These are phyloP conservation scores for Percopsis omiscomaycus DNA, from an alignment of 2,797 vertebrate genomes.

Conservation along the genomic window DNA sequence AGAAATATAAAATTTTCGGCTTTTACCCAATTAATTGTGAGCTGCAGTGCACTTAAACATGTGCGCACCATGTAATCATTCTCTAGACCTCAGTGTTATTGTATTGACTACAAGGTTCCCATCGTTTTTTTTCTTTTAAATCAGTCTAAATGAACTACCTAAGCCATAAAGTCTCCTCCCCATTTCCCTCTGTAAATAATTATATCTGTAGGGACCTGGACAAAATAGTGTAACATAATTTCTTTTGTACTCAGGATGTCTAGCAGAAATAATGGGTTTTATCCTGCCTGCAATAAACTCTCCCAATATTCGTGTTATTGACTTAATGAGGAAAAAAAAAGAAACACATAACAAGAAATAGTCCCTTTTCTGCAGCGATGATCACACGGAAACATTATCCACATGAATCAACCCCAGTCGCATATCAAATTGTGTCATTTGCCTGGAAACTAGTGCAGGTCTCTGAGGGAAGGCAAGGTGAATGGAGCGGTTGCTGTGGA, in stretches of 20 bases:
- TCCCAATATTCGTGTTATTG: slow-evolving; percentile 77
- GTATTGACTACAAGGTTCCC: slow-evolving; percentile 67
- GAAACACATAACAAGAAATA: slow-evolving; percentile 64
- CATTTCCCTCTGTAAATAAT: slow-evolving; percentile 72
- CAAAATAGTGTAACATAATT: slow-evolving; percentile 77
- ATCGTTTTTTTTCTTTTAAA: slow-evolving; percentile 66
- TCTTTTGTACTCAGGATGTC: slow-evolving; percentile 77
- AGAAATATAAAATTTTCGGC: slow-evolving; percentile 31
- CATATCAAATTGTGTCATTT: slow-evolving; percentile 84
- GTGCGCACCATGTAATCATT: slow-evolving; percentile 70
- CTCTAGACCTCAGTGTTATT: slow-evolving; percentile 65
- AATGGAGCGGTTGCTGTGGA: slow-evolving; percentile 69
- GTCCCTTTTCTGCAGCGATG: slow-evolving; percentile 70
- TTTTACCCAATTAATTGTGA: slow-evolving; percentile 21
- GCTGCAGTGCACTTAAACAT: slow-evolving; percentile 48
- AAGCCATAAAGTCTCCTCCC: slow-evolving; percentile 64
- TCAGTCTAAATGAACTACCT: slow-evolving; percentile 72
- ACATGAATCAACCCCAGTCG: slow-evolving; percentile 77
- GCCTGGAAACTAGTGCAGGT: slow-evolving; percentile 83
- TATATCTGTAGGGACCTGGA: slow-evolving; percentile 74
- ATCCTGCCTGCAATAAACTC: slow-evolving; percentile 78
- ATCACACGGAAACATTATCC: slow-evolving; percentile 82
- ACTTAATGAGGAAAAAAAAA: slow-evolving; percentile 71
- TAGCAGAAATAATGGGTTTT: slow-evolving; percentile 81
- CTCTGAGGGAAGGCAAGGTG: slow-evolving; percentile 80